These are phyloP conservation scores for Quadroppia sp. DNA, from an alignment of 2,888 invertebrate species.

Conservation along the genomic window DNA sequence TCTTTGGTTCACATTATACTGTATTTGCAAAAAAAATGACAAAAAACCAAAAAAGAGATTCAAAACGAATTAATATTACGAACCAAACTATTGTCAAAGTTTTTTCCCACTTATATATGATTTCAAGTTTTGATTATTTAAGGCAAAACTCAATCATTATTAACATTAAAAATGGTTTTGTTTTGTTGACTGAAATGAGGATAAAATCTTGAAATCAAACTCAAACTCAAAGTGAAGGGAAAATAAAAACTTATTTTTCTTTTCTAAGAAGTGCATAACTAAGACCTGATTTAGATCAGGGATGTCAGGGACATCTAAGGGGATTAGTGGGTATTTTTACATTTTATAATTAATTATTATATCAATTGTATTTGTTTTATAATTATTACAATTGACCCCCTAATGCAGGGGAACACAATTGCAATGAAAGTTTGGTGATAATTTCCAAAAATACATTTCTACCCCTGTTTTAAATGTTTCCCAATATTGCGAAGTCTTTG, in stretches of 20 bases:
- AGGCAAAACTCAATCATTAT: background rate
- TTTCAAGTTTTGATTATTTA: background rate
- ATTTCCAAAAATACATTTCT: no score
- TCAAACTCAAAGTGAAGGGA: background rate
- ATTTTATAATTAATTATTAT: no score
- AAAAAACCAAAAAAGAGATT: no score
- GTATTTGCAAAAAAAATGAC: no score
- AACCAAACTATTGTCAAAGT: background rate
- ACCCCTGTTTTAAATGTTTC: background rate
- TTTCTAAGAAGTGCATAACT: background rate
- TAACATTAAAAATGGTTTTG: constrained; percentile 1
- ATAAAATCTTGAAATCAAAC: background rate
- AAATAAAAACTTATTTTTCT: background rate
- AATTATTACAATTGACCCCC: no score
- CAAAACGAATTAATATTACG: background rate
- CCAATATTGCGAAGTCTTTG: background rate
- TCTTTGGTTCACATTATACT: no score
- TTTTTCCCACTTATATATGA: background rate
- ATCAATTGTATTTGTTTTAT: no score
- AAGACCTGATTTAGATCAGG: background rate
- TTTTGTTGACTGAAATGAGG: background rate
- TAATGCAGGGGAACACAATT: no score
- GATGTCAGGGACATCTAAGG: no score
- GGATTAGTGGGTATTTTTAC: no score
- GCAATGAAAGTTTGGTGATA: no score